phyloP scores from a whole-genome alignment of 1,140 invertebrate genomes.

The Chironomus striatipennis region DNA sequence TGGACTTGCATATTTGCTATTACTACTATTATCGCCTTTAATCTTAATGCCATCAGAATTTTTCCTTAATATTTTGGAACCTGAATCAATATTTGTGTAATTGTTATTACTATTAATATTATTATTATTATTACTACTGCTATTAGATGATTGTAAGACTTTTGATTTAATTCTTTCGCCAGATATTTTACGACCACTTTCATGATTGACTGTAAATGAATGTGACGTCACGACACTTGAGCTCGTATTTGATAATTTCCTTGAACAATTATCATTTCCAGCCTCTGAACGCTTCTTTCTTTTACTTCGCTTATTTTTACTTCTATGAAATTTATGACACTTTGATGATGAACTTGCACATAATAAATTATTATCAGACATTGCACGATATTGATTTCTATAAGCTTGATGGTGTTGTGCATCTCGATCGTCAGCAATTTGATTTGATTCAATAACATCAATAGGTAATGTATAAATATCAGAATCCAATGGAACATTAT shows the following conservation, averaged over 20 bases:
- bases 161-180: conserved; percentile 31
- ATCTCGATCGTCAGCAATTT: conserved; percentile 50
- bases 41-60: conserved; percentile 36
- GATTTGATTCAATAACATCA: conserved; percentile 44
- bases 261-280: not conserved
- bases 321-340: conserved; percentile 19
- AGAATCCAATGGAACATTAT: conserved; percentile 76
- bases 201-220: conserved; percentile 8
- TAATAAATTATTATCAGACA: conserved; percentile 9
- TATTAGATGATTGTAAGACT: not conserved
- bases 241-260: conserved; percentile 7
- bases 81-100: not conserved
- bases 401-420: conserved; percentile 37
- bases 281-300: conserved; percentile 34
- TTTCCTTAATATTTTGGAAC: conserved; percentile 25
- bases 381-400: conserved; percentile 27
- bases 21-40: conserved; percentile 31
- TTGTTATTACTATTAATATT: not conserved
- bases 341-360: not conserved
- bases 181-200: conserved; percentile 9
- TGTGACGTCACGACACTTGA: not conserved
- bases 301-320: conserved; percentile 35
- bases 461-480: conserved; percentile 79
- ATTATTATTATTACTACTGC: not conserved
- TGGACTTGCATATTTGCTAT: conserved; percentile 26